Evolutionary conservation across 2,797 vertebrate species (phyloP).

Genomic region (Schizopygopsis malacanthus): DNA sequence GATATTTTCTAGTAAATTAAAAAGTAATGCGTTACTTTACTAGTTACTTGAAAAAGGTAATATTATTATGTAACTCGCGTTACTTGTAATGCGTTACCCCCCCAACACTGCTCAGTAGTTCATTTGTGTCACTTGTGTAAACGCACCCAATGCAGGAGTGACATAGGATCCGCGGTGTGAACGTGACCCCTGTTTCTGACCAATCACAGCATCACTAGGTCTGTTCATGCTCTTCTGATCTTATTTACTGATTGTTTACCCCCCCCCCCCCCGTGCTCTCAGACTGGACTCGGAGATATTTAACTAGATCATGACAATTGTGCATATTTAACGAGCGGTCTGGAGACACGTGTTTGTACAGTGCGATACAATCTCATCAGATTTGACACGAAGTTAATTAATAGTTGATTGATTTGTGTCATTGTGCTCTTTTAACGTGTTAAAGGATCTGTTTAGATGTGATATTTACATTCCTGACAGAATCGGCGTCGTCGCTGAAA

Average conservation of each 20-base stretch:
- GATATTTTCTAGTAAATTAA: too few relatives aligned
- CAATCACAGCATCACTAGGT: neutral
- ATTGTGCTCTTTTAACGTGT: neutral
- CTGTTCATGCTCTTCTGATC: too few relatives aligned
- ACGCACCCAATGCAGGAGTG: neutral
- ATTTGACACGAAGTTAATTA: neutral
- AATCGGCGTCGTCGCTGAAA: neutral
- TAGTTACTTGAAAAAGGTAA: too few relatives aligned
- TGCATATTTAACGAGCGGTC: neutral
- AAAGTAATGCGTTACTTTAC: too few relatives aligned
- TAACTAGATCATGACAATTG: neutral
- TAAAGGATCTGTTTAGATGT: neutral
- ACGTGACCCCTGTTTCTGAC: neutral
- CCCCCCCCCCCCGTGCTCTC: neutral
- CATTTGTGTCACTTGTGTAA: neutral
- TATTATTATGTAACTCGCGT: too few relatives aligned
- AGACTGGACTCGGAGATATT: neutral
- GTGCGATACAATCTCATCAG: neutral
- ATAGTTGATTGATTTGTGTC: neutral
- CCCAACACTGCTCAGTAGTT: neutral
- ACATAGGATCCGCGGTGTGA: neutral
- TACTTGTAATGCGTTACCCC: too few relatives aligned
- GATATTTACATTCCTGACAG: constrained; percentile 6
- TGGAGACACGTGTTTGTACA: neutral
- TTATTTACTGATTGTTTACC: neutral